Evolutionary conservation across 2,888 invertebrate genomes (phyloP).

Genomic region (Electrophaes corylata): DNA sequence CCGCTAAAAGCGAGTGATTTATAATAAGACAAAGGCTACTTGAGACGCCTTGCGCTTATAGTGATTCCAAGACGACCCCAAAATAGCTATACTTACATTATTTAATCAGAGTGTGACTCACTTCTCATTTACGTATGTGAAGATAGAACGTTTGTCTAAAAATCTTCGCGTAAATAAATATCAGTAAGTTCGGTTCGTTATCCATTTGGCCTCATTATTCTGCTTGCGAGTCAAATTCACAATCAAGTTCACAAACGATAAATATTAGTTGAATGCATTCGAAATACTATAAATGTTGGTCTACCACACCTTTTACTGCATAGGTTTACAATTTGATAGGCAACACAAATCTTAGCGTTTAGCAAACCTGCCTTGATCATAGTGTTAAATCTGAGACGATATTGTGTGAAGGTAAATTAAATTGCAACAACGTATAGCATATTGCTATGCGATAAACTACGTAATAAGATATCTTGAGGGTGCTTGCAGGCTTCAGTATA

Average conservation of each 20-base stretch:
- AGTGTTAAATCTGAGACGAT: neutral
- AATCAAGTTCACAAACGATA: conserved; percentile 29
- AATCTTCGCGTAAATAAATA: conserved; percentile 28
- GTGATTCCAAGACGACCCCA: conserved; percentile 73
- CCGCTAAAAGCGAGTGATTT: conserved; percentile 51
- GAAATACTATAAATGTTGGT: conserved; percentile 13
- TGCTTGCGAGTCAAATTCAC: conserved; percentile 26
- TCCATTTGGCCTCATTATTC: conserved; percentile 27
- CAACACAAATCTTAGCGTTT: neutral
- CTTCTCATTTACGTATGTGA: conserved; percentile 28
- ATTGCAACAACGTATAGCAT: conserved; percentile 7
- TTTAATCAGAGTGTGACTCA: conserved; percentile 65
- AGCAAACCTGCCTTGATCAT: neutral
- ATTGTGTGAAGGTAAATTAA: conserved; percentile 1
- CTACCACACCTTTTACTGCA: conserved; percentile 17
- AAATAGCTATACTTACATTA: conserved; percentile 62
- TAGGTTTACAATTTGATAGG: conserved; percentile 2
- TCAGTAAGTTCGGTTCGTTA: conserved; percentile 26
- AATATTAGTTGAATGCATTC: conserved; percentile 11
- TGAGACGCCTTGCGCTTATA: conserved; percentile 57
- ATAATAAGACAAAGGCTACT: conserved; percentile 57
- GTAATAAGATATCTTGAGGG: conserved; percentile 53
- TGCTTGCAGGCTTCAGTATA: conserved; percentile 58
- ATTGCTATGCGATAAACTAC: conserved; percentile 8
- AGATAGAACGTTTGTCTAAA: conserved; percentile 28